Evolutionary conservation across 2,113 vertebrate species (phyloP).

Genomic region (Pristiophorus japonicus): DNA sequence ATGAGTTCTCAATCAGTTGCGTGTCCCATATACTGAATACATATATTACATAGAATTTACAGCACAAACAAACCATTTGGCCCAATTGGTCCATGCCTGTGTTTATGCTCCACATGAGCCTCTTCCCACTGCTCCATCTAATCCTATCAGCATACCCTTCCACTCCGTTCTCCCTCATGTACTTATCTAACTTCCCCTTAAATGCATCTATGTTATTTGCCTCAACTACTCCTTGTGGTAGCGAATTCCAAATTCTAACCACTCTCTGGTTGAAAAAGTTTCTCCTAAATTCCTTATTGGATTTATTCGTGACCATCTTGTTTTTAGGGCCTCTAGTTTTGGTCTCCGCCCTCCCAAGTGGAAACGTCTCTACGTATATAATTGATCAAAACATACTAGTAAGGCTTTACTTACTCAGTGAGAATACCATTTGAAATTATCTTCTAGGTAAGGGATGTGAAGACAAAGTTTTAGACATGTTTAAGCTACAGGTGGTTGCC

Average conservation of each 20-base stretch:
- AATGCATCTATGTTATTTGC: not conserved
- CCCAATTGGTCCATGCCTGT: not conserved
- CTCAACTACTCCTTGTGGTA: not conserved
- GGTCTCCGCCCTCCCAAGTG: too few relatives aligned
- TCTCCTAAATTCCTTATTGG: not conserved
- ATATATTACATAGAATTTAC: not conserved
- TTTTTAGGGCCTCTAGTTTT: not conserved
- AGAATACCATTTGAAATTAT: not conserved
- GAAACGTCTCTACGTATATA: not conserved
- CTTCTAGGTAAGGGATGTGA: not conserved
- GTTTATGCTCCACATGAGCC: not conserved
- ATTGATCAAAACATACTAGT: not conserved
- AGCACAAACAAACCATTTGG: not conserved
- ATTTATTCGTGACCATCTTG: not conserved
- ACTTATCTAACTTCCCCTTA: not conserved
- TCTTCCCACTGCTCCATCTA: not conserved
- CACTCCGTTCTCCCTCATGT: not conserved
- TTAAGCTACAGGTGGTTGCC: not conserved
- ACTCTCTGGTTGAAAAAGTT: not conserved
- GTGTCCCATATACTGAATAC: not conserved
- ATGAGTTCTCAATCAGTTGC: not conserved
- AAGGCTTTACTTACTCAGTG: not conserved
- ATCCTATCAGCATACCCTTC: too few relatives aligned
- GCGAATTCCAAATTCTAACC: not conserved
- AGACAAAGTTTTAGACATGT: not conserved